Evolutionary conservation across 2,797 vertebrate genomes (phyloP), one percentile per base, ranked within the genome.

Genomic region (Paratrypauchen microcephalus): DNA sequence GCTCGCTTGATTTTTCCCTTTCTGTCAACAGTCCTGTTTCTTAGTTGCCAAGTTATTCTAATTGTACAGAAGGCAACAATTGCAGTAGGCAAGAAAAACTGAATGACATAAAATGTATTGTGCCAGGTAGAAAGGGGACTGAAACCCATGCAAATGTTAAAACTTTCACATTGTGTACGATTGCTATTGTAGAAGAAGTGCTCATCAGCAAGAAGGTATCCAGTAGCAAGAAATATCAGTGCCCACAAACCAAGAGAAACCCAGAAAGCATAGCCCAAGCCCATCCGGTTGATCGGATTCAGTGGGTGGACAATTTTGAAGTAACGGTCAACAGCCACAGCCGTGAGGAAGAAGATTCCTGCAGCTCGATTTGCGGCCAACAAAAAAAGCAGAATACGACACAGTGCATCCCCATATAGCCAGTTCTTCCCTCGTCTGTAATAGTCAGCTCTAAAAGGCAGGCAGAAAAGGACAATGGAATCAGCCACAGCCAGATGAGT

Each of bases 391-490:
- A 94, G 76, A 54, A 94, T 77, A 0, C 93, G 92, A 23, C 94
- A 95, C 6, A 77, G 52, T 1, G 57, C 63, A 0, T 95, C 94
- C 0, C 94, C 94, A 2, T 92, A 85, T n/a, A 93, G 63, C 94
- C 94, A 95, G 80, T 94, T 24, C 19, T 92, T 92, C 0, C 86
- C 85, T 0, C 91, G 88, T 9, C 87, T 62, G 84, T 95, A 95
- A 83, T 95, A 95, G 75, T 94, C 93, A 0, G 94, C 93, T 36
- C 94, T 80, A 84, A 95, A 93, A 0, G 93, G 91, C 1, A 95
- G 85, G 78, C 93, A 94, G 81, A 94, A 93, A 0, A 95, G 84
- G 1, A 95, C 90, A 0, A 95, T 72, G 7, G 91, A 88, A 84
- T 95, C 94, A 0, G 93, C 93, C 0, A 94, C 81, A 0, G 94